Conservation (phyloP, 2,113 vertebrate species). For the Microtus richardsoni region DNA sequence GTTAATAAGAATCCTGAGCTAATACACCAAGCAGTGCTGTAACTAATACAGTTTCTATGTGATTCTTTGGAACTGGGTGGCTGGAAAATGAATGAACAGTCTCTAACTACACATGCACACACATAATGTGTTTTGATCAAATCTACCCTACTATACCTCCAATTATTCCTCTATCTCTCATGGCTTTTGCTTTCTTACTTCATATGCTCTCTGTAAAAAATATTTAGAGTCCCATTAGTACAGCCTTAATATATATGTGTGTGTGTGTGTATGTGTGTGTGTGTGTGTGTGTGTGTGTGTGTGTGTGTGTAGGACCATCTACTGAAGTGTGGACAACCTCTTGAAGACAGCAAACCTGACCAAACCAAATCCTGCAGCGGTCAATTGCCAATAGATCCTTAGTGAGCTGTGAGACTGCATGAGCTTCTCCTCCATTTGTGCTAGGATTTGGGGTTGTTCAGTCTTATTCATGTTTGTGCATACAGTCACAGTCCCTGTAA, state of each 20-base stretch:
- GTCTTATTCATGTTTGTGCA: background rate
- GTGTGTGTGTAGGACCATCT: background rate
- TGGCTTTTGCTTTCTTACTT: too few species aligned
- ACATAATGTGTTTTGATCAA: background rate
- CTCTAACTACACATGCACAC: background rate
- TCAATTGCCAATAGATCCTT: background rate
- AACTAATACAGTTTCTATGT: too few species aligned
- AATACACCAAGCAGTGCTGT: too few species aligned
- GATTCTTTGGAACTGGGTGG: too few species aligned
- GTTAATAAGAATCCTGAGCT: too few species aligned
- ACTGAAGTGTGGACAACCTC: background rate
- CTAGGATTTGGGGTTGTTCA: background rate
- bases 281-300: background rate
- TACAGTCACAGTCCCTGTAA: background rate
- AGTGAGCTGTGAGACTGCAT: too few species aligned
- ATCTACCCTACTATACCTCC: background rate
- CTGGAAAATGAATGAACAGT: too few species aligned
- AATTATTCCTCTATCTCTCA: background rate
- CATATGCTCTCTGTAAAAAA: background rate
- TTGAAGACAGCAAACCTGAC: background rate
- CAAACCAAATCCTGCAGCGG: too few species aligned
- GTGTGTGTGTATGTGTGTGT: too few species aligned
- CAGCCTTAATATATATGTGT: background rate
- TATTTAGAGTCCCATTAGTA: background rate
- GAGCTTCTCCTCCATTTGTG: too few species aligned